Percentiles rank a stretch among this genome's conserved stretches.
phyloP scores from a whole-genome alignment of 1,140 invertebrate genomes.

The Neodiprion fabricii region DNA sequence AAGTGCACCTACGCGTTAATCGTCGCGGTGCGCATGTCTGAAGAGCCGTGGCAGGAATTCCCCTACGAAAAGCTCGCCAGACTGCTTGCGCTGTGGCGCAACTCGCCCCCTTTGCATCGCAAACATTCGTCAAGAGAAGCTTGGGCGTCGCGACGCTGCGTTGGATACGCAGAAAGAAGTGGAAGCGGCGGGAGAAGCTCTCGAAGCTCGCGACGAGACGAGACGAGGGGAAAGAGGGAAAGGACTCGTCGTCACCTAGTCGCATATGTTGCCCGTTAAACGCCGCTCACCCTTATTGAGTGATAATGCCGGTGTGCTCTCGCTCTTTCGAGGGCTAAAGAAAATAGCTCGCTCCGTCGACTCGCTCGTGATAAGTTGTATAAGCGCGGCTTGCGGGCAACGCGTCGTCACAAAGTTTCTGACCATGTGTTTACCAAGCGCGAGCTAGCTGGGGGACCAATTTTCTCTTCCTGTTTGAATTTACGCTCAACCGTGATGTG shows the following conservation, averaged over 20 bases:
- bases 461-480: background rate
- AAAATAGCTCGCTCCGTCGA: background rate
- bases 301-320: background rate
- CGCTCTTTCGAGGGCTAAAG: background rate
- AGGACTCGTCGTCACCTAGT: background rate
- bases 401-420: background rate
- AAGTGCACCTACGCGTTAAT: background rate
- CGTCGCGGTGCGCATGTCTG: background rate
- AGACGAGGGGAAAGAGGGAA: background rate
- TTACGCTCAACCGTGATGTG: background rate
- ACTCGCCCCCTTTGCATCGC: background rate
- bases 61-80: background rate
- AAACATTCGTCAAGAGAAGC: background rate
- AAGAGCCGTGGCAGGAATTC: background rate
- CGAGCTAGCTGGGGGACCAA: background rate
- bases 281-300: background rate
- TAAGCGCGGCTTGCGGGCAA: background rate
- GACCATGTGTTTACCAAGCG: background rate
- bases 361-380: background rate
- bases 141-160: background rate
- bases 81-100: too few relatives aligned
- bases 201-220: too few relatives aligned
- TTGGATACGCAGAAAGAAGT: background rate
- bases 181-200: too few relatives aligned
- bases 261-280: background rate